A percentile compares a stretch with the other conserved stretches of the same genome.
These are phyloP conservation scores for Protophormia terraenovae DNA, from an alignment of 2,888 invertebrate species.

Conservation along the genomic window DNA sequence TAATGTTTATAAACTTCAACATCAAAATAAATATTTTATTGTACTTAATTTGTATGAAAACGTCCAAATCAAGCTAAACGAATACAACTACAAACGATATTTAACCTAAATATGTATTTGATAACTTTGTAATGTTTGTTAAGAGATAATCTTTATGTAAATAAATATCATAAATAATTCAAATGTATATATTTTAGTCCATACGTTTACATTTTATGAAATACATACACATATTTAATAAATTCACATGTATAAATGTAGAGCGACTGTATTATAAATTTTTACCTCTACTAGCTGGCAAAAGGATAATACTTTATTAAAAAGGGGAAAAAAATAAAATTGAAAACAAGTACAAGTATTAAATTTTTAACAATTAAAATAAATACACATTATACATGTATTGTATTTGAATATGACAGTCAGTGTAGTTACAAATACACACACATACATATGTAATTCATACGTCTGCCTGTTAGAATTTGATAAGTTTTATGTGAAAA, in stretches of 20 bases:
- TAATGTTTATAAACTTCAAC: constrained; percentile 6
- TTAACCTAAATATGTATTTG: constrained; percentile 43
- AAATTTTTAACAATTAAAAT: not conserved
- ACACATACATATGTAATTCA: not conserved
- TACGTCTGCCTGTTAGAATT: not conserved
- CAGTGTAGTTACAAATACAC: not conserved
- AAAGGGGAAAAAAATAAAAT: not conserved
- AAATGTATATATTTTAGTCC: not conserved
- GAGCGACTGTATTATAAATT: not conserved
- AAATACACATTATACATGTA: not conserved
- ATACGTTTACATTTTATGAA: not conserved
- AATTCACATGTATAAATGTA: not conserved
- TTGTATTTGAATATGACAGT: too few relatives aligned
- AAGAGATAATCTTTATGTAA: constrained; percentile 36
- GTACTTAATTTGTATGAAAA: constrained; percentile 14
- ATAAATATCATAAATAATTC: constrained; percentile 26
- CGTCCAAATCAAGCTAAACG: not conserved
- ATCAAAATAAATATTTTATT: constrained; percentile 35
- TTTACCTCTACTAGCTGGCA: not conserved
- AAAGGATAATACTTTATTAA: constrained; percentile 4
- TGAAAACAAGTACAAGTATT: not conserved
- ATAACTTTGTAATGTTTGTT: constrained; percentile 19
- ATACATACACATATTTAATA: not conserved
- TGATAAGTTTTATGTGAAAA: not conserved
- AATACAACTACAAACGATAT: not conserved